Evolutionary conservation across 2,888 invertebrate species (phyloP).

Genomic region (Sipunculus nudus): DNA sequence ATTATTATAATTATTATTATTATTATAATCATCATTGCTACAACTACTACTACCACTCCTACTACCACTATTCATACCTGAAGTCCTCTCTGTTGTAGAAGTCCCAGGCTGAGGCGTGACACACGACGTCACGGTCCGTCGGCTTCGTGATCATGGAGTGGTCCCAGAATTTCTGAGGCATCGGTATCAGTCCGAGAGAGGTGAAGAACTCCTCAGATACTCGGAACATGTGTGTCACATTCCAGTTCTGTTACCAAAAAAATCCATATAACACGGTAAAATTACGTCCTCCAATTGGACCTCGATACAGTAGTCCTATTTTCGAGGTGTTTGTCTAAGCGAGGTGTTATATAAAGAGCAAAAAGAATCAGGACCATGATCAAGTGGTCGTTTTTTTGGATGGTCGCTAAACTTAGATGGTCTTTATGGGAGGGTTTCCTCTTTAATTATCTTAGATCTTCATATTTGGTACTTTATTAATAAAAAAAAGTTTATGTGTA

Average conservation of each 20-base stretch:
- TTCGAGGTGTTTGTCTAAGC: no score
- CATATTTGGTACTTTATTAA: no score
- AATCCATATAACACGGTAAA: no score
- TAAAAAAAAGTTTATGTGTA: no score
- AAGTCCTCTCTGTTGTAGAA: slow-evolving; percentile 83
- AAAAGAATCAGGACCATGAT: no score
- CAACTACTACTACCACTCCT: not conserved
- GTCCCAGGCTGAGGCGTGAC: slow-evolving; percentile 64
- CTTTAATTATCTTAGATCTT: no score
- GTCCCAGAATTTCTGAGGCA: slow-evolving; percentile 86
- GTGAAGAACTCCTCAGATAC: slow-evolving; percentile 61
- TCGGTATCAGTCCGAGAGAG: slow-evolving; percentile 73
- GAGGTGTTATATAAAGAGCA: no score
- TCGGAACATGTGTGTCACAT: slow-evolving; percentile 70
- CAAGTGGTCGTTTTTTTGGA: no score
- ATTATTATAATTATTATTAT: not conserved
- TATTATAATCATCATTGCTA: not conserved
- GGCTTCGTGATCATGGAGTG: slow-evolving; percentile 83
- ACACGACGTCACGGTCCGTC: slow-evolving; percentile 68
- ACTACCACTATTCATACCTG: slow-evolving; percentile 70
- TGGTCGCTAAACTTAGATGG: no score
- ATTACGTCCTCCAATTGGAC: no score
- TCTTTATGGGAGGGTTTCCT: no score
- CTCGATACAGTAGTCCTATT: no score
- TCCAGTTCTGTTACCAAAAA: slow-evolving; percentile 56